Percentiles rank a stretch among this genome's conserved stretches.
phyloP scores from a whole-genome alignment of 1,140 invertebrate genomes.

The Heliconius hewitsoni region DNA sequence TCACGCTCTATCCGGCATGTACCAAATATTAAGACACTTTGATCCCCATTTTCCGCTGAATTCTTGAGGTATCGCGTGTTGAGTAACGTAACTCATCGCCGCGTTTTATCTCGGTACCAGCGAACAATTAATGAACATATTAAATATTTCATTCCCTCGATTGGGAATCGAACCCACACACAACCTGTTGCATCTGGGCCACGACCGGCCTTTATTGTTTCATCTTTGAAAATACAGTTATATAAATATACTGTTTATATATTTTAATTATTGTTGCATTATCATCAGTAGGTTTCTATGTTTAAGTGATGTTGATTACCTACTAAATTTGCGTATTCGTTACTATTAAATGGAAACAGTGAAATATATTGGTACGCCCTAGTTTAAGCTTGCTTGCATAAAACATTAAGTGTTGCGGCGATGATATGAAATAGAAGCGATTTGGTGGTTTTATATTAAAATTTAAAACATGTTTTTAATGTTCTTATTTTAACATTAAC shows the following conservation, averaged over 20 bases:
- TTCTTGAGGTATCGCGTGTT: too few relatives aligned
- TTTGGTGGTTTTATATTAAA: background rate
- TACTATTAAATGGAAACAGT: background rate
- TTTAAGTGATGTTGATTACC: background rate
- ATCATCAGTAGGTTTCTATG: background rate
- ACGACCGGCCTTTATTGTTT: background rate
- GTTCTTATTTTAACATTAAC: background rate
- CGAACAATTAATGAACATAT: too few relatives aligned
- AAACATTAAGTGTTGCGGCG: constrained; percentile 50
- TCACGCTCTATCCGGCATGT: too few relatives aligned
- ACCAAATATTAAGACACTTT: too few relatives aligned
- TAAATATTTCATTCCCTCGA: too few relatives aligned
- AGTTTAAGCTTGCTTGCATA: constrained; percentile 56
- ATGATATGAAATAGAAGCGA: constrained; percentile 14
- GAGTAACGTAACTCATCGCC: too few relatives aligned
- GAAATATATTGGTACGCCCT: constrained; percentile 37
- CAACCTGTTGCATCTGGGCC: too few relatives aligned
- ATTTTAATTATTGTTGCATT: background rate
- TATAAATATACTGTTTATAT: background rate
- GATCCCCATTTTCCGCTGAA: too few relatives aligned
- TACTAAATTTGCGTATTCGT: constrained; percentile 18
- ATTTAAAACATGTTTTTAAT: constrained; percentile 18
- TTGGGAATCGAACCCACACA: too few relatives aligned
- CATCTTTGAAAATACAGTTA: too few relatives aligned
- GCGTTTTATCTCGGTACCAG: too few relatives aligned